phyloP scores from a whole-genome alignment of 2,888 invertebrate genomes.

The Oxyteleia sp. region DNA sequence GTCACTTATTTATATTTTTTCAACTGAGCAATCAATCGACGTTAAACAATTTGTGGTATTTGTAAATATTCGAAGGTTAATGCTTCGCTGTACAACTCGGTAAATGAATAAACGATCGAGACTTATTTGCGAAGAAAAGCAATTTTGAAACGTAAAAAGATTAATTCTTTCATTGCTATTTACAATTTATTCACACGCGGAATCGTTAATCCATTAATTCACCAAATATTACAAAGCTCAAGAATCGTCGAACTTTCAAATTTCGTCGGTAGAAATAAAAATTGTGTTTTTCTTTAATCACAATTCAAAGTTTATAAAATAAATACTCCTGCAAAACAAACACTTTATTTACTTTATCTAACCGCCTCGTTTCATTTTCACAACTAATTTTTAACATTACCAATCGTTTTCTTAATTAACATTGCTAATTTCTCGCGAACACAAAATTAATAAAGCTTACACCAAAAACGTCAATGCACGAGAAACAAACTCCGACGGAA shows the following conservation, averaged over 20 bases:
- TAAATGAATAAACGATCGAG: not conserved
- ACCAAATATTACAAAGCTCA: no score
- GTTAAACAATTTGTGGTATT: constrained; percentile 6
- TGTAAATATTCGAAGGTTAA: constrained; percentile 12
- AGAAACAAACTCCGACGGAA: constrained; percentile 40
- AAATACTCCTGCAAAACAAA: no score
- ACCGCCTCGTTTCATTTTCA: no score
- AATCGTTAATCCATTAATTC: not conserved
- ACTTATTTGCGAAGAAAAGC: not conserved
- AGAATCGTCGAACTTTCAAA: no score
- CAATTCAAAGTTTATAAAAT: no score
- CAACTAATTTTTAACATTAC: no score
- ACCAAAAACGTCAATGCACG: constrained; percentile 8
- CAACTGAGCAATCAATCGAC: constrained; percentile 8
- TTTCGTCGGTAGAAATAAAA: no score
- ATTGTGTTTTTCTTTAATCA: no score
- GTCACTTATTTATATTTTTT: constrained; percentile 28
- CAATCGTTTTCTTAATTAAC: constrained; percentile 1
- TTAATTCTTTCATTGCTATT: not conserved
- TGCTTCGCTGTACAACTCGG: not conserved
- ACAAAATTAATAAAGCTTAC: constrained; percentile 35
- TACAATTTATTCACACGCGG: not conserved
- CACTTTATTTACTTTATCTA: no score
- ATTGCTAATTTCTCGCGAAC: constrained; percentile 3
- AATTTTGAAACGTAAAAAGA: constrained; percentile 3